These are phyloP conservation scores for Drosophila varians DNA, from an alignment of 1,140 invertebrate species.

Conservation along the genomic window DNA sequence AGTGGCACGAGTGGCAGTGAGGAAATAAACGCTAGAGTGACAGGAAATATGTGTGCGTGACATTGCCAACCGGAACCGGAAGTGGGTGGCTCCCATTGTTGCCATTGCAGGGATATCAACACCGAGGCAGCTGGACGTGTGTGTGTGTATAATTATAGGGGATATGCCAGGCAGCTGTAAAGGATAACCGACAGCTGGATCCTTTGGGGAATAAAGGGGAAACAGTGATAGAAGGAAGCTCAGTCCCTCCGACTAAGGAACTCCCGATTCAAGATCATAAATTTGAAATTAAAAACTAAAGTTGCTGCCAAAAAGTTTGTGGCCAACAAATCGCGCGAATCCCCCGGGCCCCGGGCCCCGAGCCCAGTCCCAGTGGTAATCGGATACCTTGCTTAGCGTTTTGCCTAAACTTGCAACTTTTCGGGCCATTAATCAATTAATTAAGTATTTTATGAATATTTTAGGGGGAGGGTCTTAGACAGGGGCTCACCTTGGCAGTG, in stretches of 20 bases:
- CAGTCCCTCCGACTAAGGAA: no score
- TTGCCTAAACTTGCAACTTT: constrained; percentile 65
- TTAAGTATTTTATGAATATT: constrained; percentile 81
- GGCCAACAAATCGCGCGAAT: constrained; percentile 24
- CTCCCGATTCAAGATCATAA: constrained; percentile 1
- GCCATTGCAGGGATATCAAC: constrained; percentile 8
- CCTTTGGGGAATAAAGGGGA: not conserved
- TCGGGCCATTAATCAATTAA: constrained; percentile 78
- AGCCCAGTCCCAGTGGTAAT: constrained; percentile 24
- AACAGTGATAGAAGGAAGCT: not conserved
- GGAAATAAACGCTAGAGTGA: constrained; percentile 79
- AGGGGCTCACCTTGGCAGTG: constrained; percentile 51
- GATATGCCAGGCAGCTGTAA: constrained; percentile 21
- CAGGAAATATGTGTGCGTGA: constrained; percentile 81
- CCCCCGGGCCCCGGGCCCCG: no score
- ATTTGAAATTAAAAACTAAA: constrained; percentile 30
- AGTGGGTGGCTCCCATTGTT: constrained; percentile 12
- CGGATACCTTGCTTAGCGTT: constrained; percentile 66
- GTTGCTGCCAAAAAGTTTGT: constrained; percentile 41
- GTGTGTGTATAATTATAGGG: constrained; percentile 22
- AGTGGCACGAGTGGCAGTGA: constrained; percentile 46
- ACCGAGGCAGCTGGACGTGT: constrained; percentile 48
- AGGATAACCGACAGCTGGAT: constrained; percentile 8
- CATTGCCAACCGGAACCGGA: constrained; percentile 52
- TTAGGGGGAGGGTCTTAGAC: constrained; percentile 34